Conservation (phyloP, 2,888 invertebrate species). For the Scaptomyza tumidula region DNA sequence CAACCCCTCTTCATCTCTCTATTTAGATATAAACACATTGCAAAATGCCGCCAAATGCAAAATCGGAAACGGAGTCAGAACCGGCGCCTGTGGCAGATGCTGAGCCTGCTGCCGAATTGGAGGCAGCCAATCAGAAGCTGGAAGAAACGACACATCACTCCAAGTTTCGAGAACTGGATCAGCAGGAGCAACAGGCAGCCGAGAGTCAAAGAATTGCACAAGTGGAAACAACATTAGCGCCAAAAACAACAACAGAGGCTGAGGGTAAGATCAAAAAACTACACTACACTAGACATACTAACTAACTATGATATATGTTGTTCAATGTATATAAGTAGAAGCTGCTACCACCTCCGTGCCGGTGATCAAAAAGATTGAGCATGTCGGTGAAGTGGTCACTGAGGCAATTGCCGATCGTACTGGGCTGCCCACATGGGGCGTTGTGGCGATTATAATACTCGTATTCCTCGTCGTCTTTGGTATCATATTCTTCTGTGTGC, state of each 20-base stretch:
- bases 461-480: slow-evolving; percentile 92
- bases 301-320: background rate
- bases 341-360: slow-evolving; percentile 76
- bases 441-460: slow-evolving; percentile 93
- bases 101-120: slow-evolving; percentile 69
- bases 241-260: slow-evolving; percentile 78
- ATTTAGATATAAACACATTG: slow-evolving; percentile 60
- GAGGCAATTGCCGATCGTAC: slow-evolving; percentile 89
- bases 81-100: slow-evolving; percentile 64
- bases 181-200: slow-evolving; percentile 60
- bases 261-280: slow-evolving; percentile 64
- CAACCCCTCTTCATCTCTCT: background rate
- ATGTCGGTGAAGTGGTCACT: slow-evolving; percentile 86
- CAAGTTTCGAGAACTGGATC: slow-evolving; percentile 73
- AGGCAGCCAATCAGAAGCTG: slow-evolving; percentile 75
- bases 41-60: slow-evolving; percentile 83
- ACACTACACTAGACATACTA: too few species aligned
- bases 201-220: slow-evolving; percentile 80
- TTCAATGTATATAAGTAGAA: slow-evolving; percentile 44
- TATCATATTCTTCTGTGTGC: slow-evolving; percentile 95
- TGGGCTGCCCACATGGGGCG: slow-evolving; percentile 93
- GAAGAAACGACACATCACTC: slow-evolving; percentile 80
- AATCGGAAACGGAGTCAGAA: slow-evolving; percentile 76
- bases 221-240: slow-evolving; percentile 71
- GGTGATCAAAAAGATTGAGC: slow-evolving; percentile 81